Evolutionary conservation across 2,888 invertebrate genomes (phyloP), one percentile per base, ranked within the genome.

Genomic region (Cephus runcator): DNA sequence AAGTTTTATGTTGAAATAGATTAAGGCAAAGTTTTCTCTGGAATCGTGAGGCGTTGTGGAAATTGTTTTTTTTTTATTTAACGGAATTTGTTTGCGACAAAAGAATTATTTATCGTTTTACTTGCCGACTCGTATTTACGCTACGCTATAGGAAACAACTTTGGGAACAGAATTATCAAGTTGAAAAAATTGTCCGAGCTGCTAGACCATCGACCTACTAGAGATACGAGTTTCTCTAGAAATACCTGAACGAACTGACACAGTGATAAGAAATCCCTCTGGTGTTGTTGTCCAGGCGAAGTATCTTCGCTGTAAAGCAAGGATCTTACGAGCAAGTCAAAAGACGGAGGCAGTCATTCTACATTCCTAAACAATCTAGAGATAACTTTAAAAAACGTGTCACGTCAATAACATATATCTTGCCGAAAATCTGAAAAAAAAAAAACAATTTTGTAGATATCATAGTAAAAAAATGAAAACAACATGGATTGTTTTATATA

Each of bases 331-430:
- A 23, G 56, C 56, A 23, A 56, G 23, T 56, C 56, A 9, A 31
- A 31, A 34, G 1, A 34, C 12, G 71, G 4, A 11, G 31, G 12
- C 12, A 30, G 76, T 76, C 76, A 80, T 73, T 34, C 36, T 69
- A 78, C 75, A 81, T 81, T 82, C 79, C 78, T 73, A 74, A 75
- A 79, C 74, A 81, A 77, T 79, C 78, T 69, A 12, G 1, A 75
- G 76, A 79, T 74, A 81, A 56, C 74, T 69, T 69, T 75, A 76
- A 69, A 69, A 68, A 79, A 23, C 78, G 69, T 76, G 78, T 78
- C 73, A 75, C 75, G 75, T 75, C 68, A 69, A 30, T 75, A 75
- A 75, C 75, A n/a, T 76, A 78, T 76, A 31, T 71, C 73, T 75
- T 73, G 30, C 35, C 23, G 68, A 76, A 78, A 78, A 78, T 78